A percentile compares a stretch with the other conserved stretches of the same genome.
Conservation (phyloP, 2,888 invertebrate genomes). For the Ceriagrion tenellum region DNA sequence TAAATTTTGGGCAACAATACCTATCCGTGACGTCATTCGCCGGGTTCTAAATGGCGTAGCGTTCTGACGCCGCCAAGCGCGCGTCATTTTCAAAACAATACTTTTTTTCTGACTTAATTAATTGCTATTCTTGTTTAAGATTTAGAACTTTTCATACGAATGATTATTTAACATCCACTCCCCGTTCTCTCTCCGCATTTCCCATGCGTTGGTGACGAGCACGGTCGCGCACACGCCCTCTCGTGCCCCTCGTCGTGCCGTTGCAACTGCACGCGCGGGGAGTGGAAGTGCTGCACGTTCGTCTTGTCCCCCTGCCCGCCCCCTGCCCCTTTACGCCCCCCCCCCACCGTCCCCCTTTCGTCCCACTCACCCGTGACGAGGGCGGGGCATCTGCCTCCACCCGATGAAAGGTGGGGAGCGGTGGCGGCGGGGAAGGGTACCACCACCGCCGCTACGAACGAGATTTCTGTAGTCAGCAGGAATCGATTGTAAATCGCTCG, state of each 20-base stretch:
- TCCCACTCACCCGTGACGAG: not conserved
- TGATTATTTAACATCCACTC: no score
- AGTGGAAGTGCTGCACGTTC: not conserved
- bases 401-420: not conserved
- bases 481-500: constrained; percentile 8
- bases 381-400: not conserved
- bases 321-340: not conserved
- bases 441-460: not conserved
- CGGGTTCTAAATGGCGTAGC: no score
- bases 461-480: not conserved
- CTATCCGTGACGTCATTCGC: no score
- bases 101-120: no score
- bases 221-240: no score
- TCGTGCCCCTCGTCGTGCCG: not conserved
- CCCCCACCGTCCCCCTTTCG: not conserved
- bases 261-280: not conserved
- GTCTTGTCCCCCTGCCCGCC: not conserved
- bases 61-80: no score
- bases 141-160: no score
- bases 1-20: no score
- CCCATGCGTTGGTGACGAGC: no score
- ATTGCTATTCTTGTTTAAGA: no score
- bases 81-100: no score
- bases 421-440: not conserved
- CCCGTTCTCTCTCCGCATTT: no score